phyloP scores from a whole-genome alignment of 2,797 vertebrate genomes.

The Cuniculus paca region DNA sequence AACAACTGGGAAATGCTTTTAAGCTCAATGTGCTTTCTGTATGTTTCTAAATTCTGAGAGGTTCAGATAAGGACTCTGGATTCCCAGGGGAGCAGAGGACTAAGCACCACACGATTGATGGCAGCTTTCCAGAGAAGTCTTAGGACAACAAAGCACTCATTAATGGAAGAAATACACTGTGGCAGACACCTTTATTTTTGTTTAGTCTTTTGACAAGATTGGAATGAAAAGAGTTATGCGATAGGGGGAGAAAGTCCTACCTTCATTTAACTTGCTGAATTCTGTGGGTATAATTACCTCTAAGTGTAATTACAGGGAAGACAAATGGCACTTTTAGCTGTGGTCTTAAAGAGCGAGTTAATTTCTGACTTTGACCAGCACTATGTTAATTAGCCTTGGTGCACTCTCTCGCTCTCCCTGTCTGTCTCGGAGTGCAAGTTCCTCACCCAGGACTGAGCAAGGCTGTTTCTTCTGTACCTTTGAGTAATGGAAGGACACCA shows the following conservation, averaged over 20 bases:
- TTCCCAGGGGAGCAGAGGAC: conserved; percentile 46
- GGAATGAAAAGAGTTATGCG: conserved; percentile 77
- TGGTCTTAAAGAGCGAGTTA: conserved; percentile 88
- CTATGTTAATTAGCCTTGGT: conserved; percentile 89
- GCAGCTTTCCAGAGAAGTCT: conserved; percentile 65
- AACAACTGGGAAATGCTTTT: not conserved
- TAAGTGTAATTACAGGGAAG: conserved; percentile 88
- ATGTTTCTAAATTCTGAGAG: not conserved
- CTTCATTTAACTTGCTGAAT: conserved; percentile 83
- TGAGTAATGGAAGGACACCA: conserved; percentile 90
- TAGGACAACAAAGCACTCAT: conserved; percentile 72
- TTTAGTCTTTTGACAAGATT: conserved; percentile 78
- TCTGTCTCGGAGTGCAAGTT: conserved; percentile 82
- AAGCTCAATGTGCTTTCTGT: not conserved
- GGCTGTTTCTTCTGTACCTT: conserved; percentile 84
- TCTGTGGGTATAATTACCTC: conserved; percentile 86
- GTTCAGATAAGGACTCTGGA: not conserved
- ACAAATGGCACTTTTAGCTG: conserved; percentile 87
- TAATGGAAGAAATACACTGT: conserved; percentile 81
- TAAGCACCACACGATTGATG: conserved; percentile 30
- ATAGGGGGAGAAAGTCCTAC: conserved; percentile 66
- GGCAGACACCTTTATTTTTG: conserved; percentile 84
- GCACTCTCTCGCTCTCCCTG: conserved; percentile 19
- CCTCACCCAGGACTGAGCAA: conserved; percentile 84
- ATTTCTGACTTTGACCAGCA: conserved; percentile 89